phyloP scores from a whole-genome alignment of 2,888 invertebrate genomes.

The Gari tellinella region DNA sequence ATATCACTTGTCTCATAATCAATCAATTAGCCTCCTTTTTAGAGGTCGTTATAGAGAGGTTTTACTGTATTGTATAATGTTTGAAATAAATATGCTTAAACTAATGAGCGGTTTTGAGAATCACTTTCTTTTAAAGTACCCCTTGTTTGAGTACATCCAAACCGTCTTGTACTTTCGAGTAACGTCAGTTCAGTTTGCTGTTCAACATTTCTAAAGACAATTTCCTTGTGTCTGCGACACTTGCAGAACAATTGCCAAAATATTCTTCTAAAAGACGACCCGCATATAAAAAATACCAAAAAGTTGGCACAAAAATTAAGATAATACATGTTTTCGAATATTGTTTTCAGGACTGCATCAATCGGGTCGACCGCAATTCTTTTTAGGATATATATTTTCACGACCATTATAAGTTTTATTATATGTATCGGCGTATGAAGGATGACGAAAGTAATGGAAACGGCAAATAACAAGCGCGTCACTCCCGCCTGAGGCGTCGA shows the following conservation, averaged over 20 bases:
- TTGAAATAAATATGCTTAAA: too few species aligned
- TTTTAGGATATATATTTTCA: constrained; percentile 23
- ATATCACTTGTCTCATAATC: too few species aligned
- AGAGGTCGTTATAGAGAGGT: too few species aligned
- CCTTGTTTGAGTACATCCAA: too few species aligned
- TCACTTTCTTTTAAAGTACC: too few species aligned
- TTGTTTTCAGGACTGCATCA: constrained; percentile 30
- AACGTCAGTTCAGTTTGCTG: too few species aligned
- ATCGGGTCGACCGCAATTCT: constrained; percentile 11
- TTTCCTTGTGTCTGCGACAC: too few species aligned
- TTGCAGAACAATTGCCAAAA: constrained; percentile 9
- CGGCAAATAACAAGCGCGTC: constrained; percentile 54
- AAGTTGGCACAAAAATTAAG: constrained; percentile 69
- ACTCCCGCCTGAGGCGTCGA: constrained; percentile 43
- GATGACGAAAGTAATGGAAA: constrained; percentile 59
- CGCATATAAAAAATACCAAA: constrained; percentile 64
- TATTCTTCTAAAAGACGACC: constrained; percentile 62
- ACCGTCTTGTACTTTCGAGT: too few species aligned
- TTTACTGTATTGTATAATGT: too few species aligned
- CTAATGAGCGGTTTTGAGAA: too few species aligned
- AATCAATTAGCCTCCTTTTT: too few species aligned
- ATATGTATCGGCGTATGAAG: constrained; percentile 65
- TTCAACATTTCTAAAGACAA: too few species aligned
- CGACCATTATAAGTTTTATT: constrained; percentile 43
- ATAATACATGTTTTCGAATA: constrained; percentile 67